Evolutionary conservation across 2,113 vertebrate genomes (phyloP).

Genomic region (Cyphomyrus plagiostoma): DNA sequence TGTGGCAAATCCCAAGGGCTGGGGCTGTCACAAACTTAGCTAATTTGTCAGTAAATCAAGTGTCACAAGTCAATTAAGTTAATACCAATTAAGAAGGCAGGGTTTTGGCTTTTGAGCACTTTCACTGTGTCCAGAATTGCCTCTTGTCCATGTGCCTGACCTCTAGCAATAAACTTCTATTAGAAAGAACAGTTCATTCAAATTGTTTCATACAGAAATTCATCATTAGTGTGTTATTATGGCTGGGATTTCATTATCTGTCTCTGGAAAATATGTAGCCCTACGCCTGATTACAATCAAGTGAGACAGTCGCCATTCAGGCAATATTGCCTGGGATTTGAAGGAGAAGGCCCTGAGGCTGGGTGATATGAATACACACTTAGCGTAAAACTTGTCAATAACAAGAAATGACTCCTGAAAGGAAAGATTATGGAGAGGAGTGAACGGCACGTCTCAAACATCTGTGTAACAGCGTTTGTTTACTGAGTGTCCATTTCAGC

Average conservation of each 20-base stretch:
- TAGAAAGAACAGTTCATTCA: not conserved
- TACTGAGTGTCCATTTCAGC: not conserved
- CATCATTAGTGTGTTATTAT: slow-evolving; percentile 3
- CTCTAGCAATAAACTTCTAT: not conserved
- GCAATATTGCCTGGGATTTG: not conserved
- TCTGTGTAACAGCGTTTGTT: not conserved
- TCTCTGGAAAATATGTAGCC: not conserved
- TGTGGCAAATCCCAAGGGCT: not conserved
- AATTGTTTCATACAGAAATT: not conserved
- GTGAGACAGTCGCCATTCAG: not conserved
- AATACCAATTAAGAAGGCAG: not conserved
- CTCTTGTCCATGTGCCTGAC: not conserved
- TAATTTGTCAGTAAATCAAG: not conserved
- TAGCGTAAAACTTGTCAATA: not conserved
- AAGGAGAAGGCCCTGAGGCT: not conserved
- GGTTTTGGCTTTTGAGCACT: not conserved
- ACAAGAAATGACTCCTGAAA: not conserved
- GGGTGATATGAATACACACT: not conserved
- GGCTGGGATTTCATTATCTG: slow-evolving; percentile 13
- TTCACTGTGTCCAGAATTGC: not conserved
- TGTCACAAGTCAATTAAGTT: not conserved
- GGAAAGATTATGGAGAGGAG: not conserved
- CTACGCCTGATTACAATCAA: not conserved
- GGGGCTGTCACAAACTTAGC: not conserved
- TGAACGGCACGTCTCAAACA: not conserved